Evolutionary conservation across 1,140 invertebrate genomes (phyloP), one percentile per base, ranked within the genome.

Genomic region (Trissolcus basalis): DNA sequence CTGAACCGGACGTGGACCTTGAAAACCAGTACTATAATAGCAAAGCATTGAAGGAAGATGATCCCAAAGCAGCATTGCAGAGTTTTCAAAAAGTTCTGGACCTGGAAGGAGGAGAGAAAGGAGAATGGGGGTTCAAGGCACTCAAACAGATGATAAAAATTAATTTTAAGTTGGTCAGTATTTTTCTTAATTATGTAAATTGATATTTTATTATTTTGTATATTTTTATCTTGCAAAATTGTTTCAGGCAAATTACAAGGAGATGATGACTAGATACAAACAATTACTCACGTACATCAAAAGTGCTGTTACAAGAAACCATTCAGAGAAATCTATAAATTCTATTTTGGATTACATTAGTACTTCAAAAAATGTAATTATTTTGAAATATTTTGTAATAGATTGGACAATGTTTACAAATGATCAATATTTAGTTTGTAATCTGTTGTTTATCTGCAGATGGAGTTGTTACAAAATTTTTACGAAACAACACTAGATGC

Each of bases 131-230:
- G 0, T 99, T 99, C 83, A 99, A 99, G 91, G 98, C 98, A n/a
- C 90, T 99, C 0, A 99, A 99, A 87, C 98, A 99, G 88, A 99
- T 99, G 98, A 99, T 99, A 45, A 99, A 99, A 91, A 99, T 99
- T 55, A 99, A 99, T 88, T 99, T 99, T 87, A 97, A 96, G 92
- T 87, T 99, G 91, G 97, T 98, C 89, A 81, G 89, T 87, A 49
- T 60, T 54, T 12, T n/a, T n/a, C n/a, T n/a, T n/a, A n/a, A n/a
- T n/a, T n/a, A n/a, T n/a, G n/a, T n/a, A n/a, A n/a, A 10, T 16
- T 63, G 39, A 48, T 41, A 48, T 49, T n/a, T n/a, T n/a, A n/a
- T n/a, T n/a, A n/a, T n/a, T n/a, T n/a, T n/a, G n/a, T n/a, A n/a
- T n/a, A n/a, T n/a, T n/a, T n/a, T n/a, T n/a, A n/a, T n/a, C n/a